Base-by-base conservation (phyloP, 2,797 vertebrate genomes). In the Trematomus bernacchii region DNA sequence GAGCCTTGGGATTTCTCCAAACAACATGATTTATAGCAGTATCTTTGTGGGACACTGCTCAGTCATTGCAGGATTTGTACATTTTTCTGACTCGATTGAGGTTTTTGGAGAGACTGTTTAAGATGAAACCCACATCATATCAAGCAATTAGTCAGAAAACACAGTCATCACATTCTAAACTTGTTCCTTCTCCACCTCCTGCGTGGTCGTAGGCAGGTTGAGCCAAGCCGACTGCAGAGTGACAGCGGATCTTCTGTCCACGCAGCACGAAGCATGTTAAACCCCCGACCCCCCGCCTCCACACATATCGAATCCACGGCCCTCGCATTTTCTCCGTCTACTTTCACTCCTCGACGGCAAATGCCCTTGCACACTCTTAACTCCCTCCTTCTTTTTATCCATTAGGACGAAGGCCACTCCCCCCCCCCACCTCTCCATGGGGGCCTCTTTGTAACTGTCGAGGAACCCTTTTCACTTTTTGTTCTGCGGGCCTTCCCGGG, bases 381-480 rank as follows among this genome's bases (percentile, higher is more conserved):
- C 85, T 80, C 82, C 86, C 87, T 83, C 76, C 77, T 91, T 89
- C 90, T 89, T 91, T 93, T 93, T 92, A 85, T 93, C 93, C 91
- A 93, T 95, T 94, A 91, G 91, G 90, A 90, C 42, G 12, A 71
- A 66, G 87, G 77, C 95, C 93, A 89, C 95, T 2, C 71, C 82
- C 88, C 27, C 18, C 89, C 89, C 93, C 65, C 77, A 85, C 77
- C 78, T 93, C 95, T 95, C 95, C 90, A 90, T 92, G 90, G 95
- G 33, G 94, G 93, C 91, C 92, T 93, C 94, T 96, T 95, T 94
- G 93, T 94, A 93, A 95, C 94, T 95, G 96, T 94, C 93, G 93
- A 94, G 93, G 95, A 95, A 96, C 94, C 96, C 95, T 95, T 92
- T 96, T 97, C 94, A 95, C 97, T 96, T 96, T 96, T 97, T 97